phyloP scores from a whole-genome alignment of 2,888 invertebrate genomes.

The Troilus luridus region DNA sequence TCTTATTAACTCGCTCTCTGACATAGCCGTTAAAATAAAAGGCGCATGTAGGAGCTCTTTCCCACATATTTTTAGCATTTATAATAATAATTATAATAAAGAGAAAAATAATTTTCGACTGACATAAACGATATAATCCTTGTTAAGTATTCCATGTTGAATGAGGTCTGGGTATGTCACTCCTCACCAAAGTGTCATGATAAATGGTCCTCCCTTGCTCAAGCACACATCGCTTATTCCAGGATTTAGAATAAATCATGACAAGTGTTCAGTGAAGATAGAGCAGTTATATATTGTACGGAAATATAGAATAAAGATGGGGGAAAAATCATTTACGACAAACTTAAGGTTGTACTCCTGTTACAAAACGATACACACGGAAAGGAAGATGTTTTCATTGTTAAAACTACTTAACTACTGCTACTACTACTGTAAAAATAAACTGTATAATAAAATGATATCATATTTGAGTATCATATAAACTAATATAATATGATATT shows the following conservation, averaged over 20 bases:
- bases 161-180: conserved; percentile 12
- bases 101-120: not conserved
- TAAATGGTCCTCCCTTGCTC: not conserved
- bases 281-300: not conserved
- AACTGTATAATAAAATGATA: too few relatives aligned
- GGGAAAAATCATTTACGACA: not conserved
- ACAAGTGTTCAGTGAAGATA: not conserved
- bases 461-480: too few relatives aligned
- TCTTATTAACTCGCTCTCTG: too few relatives aligned
- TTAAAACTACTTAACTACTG: too few relatives aligned
- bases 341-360: not conserved
- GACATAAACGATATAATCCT: not conserved
- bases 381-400: too few relatives aligned
- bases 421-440: too few relatives aligned
- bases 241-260: conserved; percentile 16
- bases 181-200: conserved; percentile 17
- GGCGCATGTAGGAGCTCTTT: too few relatives aligned
- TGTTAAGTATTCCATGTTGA: not conserved
- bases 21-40: too few relatives aligned
- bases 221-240: not conserved
- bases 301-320: not conserved
- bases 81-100: not conserved
- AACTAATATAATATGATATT: too few relatives aligned
- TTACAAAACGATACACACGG: not conserved
- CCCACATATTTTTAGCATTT: too few relatives aligned